Evolutionary conservation across 1,140 invertebrate species (phyloP), one percentile per base, ranked within the genome.

Genomic region (Steinernema feltiae): DNA sequence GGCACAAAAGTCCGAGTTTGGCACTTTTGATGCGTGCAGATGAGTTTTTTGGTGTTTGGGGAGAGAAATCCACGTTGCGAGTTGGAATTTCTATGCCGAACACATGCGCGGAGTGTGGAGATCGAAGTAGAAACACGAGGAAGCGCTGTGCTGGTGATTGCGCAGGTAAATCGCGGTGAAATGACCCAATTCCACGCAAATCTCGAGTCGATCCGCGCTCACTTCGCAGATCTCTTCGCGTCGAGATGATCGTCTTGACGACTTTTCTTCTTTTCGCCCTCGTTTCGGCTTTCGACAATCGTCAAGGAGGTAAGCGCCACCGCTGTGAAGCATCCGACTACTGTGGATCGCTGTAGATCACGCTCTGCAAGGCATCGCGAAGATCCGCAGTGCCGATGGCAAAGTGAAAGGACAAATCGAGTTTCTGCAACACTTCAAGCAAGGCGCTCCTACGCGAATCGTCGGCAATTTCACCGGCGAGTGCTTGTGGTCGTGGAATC

Each of bases 381-480:
- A 21, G 24, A 63, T 63, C 53, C 53, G 53, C 15, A 63, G 53
- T 21, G 53, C 53, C 24, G 53, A 63, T 27, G 53, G 53, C 15
- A 63, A 63, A 27, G 24, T 63, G 3, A 63, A 63, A 21, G 53
- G 53, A 17, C 53, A n/a, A 3, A 63, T 63, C 53, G 53, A 63
- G 53, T 63, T 63, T 27, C 3, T 27, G 24, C 53, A 63, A 27
- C 53, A 27, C 2, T 71, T 71, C 70, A 53, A 32, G 24, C 32
- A 30, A 3, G 32, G 70, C 24, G 70, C 70, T 30, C 15, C 29
- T 2, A 71, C 70, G 29, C 70, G 30, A 7, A 71, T 71, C 24
- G 12, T 35, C 24, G 70, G 70, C 3, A 71, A 71, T 21, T 35
- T 71, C 46, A 31, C 70, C 12, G 70, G 70, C 30, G 53, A 63